These are phyloP conservation scores for Apotomis capreana DNA, from an alignment of 2,888 invertebrate species.

Conservation along the genomic window DNA sequence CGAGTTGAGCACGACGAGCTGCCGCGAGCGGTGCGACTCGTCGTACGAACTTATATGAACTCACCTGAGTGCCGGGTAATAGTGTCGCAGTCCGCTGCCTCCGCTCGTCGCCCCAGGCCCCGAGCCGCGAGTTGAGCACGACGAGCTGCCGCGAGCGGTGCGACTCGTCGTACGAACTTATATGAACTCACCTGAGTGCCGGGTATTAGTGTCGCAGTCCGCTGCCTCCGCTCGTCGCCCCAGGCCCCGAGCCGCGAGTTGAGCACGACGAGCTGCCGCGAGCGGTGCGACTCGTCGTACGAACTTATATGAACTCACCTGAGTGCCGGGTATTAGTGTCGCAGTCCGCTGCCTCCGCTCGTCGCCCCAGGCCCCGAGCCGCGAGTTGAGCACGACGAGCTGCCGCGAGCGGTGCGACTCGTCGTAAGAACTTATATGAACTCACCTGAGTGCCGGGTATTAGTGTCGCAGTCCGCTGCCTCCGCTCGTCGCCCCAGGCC, in stretches of 20 bases:
- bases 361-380: conserved; percentile 84
- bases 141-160: conserved; percentile 82
- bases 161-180: conserved; percentile 83
- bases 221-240: conserved; percentile 84
- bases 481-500: conserved; percentile 84
- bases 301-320: no score
- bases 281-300: conserved; percentile 73
- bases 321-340: conserved; percentile 82
- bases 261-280: conserved; percentile 86
- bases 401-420: conserved; percentile 77
- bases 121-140: conserved; percentile 88
- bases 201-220: conserved; percentile 83
- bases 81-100: conserved; percentile 83
- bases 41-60: no score
- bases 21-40: conserved; percentile 74
- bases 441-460: no score
- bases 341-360: conserved; percentile 84
- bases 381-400: conserved; percentile 88
- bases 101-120: conserved; percentile 85
- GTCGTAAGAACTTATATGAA: no score
- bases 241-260: conserved; percentile 87
- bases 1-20: conserved; percentile 88
- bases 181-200: no score
- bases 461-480: conserved; percentile 83
- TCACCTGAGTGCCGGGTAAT: no score